Base-by-base conservation (phyloP, 2,797 vertebrate species). In the Trachops cirrhosus region DNA sequence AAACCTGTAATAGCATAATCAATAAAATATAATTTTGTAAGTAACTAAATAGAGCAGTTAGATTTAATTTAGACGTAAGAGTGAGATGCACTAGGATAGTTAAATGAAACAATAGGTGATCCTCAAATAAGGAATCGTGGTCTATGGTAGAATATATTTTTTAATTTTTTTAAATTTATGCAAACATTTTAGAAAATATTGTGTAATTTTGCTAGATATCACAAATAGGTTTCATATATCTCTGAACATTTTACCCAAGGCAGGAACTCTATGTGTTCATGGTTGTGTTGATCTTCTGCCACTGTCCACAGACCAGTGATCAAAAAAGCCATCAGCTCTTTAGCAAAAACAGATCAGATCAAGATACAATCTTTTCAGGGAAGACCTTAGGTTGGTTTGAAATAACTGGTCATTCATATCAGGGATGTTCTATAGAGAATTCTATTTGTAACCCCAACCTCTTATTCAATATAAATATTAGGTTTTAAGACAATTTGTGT, bases 51-150 rank as follows among this genome's bases (percentile, higher is more conserved):
- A 34, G 22, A 87, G 39, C 26, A 78, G 75, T 95, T 85, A 95
- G 48, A 86, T 82, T 86, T 95, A 96, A 95, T 93, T 93, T 92
- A 90, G 78, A 92, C 9, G 71, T 85, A 67, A 37, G 21, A 93
- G 62, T 62, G 32, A 97, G 67, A 48, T 94, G 44, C 24, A 50
- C 32, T 37, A 93, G 64, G 39, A 68, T 37, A 89, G 57, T 34
- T 82, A 89, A 73, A 34, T 48, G 82, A 96, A 92, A 73, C 62
- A 93, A 68, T 12, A 88, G 32, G 74, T 34, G 46, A 85, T 29
- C 14, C 29, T 86, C 62, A 85, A 48, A 79, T 18, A 84, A 94
- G 39, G 46, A 77, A 94, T 44, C 59, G 19, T 37, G 50, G 50
- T 79, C 29, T 87, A 2, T 67, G n/a, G 10, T 48, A 11, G 62